phyloP scores from a whole-genome alignment of 35 echinoderm and acorn worm genomes.

The Ophiothrix spiculata region DNA sequence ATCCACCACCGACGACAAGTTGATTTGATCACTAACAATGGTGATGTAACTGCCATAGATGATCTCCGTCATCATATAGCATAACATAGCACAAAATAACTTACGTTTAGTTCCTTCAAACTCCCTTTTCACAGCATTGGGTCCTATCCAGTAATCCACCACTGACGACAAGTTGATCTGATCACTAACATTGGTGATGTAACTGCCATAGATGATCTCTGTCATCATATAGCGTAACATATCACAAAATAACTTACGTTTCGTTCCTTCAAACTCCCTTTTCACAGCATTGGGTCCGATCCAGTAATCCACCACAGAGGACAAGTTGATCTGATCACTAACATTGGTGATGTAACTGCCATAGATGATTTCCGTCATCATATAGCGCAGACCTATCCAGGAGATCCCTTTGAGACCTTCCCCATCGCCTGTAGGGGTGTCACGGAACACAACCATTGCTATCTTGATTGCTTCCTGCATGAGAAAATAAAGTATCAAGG shows the following conservation, averaged over 20 bases:
- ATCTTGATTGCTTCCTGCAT: constrained; percentile 70
- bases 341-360: constrained; percentile 87
- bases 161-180: constrained; percentile 79
- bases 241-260: no score
- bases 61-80: constrained; percentile 85
- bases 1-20: constrained; percentile 88
- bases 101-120: no score
- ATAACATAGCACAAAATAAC: no score
- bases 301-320: constrained; percentile 98
- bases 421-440: constrained; percentile 45
- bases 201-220: constrained; percentile 94
- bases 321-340: constrained; percentile 78
- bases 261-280: no score
- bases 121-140: constrained; percentile 89
- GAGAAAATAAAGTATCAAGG: background rate
- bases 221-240: constrained; percentile 82
- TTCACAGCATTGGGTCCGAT: constrained; percentile 93
- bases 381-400: constrained; percentile 86
- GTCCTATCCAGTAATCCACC: constrained; percentile 99
- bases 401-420: constrained; percentile 78
- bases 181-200: constrained; percentile 82
- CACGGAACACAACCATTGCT: constrained; percentile 61
- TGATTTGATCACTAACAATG: constrained; percentile 78
- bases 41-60: constrained; percentile 92
- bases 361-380: constrained; percentile 93